Percentiles rank a stretch among this genome's conserved stretches.
These are phyloP conservation scores for Achlya flavicornis DNA, from an alignment of 2,888 invertebrate species.

Conservation along the genomic window DNA sequence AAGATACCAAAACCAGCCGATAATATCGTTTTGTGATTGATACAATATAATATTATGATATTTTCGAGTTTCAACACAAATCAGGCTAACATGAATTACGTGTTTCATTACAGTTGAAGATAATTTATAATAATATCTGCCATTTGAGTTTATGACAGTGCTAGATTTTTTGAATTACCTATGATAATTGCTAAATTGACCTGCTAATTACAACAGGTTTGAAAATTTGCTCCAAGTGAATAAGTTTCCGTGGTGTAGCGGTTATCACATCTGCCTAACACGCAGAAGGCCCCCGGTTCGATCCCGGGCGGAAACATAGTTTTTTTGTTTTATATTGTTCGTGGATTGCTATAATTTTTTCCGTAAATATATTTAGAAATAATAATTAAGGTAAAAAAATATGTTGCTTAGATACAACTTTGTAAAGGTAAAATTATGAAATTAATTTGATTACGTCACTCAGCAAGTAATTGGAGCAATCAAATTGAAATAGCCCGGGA, in stretches of 20 bases:
- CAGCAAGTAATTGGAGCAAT: background rate
- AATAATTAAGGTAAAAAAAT: too few species aligned
- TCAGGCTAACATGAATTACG: too few species aligned
- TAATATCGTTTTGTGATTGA: too few species aligned
- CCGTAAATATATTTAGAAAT: too few species aligned
- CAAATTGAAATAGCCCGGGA: background rate
- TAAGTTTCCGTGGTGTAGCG: slow-evolving; percentile 93
- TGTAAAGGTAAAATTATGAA: background rate
- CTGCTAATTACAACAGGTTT: background rate
- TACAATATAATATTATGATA: too few species aligned
- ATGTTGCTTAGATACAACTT: background rate
- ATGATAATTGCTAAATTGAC: background rate
- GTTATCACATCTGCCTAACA: slow-evolving; percentile 96
- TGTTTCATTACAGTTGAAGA: background rate
- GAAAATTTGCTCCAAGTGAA: background rate
- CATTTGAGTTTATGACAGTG: too few species aligned
- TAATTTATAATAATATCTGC: background rate
- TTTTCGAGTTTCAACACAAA: too few species aligned
- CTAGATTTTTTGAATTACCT: too few species aligned
- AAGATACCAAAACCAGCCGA: too few species aligned
- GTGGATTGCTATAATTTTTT: too few species aligned
- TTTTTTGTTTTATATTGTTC: background rate
- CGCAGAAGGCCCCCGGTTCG: slow-evolving; percentile 96
- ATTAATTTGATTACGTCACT: slow-evolving; percentile 7
- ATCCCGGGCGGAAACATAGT: slow-evolving; percentile 92